Conservation (phyloP, 2,113 vertebrate genomes). For the Charina bottae region DNA sequence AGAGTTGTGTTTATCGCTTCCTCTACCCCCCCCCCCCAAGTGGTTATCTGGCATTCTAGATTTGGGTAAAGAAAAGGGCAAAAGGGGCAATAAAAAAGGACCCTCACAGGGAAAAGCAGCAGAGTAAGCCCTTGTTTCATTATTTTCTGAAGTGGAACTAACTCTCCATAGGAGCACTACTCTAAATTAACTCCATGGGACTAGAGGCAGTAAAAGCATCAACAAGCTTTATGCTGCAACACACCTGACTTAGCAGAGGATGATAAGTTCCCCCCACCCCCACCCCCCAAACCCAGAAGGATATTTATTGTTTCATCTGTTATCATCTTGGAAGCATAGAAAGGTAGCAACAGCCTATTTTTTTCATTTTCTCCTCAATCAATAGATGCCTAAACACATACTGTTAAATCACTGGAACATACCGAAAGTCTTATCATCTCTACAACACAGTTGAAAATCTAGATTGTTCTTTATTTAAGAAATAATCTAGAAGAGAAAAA, state of each 20-base stretch:
- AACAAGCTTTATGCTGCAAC: slow-evolving; percentile 42
- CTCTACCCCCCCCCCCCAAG: slow-evolving; percentile 77
- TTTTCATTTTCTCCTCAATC: background rate
- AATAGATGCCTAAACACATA: background rate
- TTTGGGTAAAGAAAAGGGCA: slow-evolving; percentile 67
- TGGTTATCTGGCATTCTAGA: slow-evolving; percentile 72
- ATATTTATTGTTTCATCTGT: background rate
- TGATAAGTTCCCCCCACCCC: background rate
- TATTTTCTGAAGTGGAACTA: slow-evolving; percentile 69
- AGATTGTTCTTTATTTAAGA: background rate
- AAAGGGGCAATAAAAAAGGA: slow-evolving; percentile 28
- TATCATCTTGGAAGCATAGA: slow-evolving; percentile 10
- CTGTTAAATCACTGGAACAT: background rate
- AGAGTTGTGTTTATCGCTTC: slow-evolving; percentile 53
- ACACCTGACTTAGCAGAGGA: slow-evolving; percentile 2
- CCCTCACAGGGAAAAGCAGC: background rate
- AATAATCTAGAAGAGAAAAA: no score
- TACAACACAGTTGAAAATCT: background rate
- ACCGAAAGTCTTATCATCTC: background rate
- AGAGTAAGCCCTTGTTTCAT: slow-evolving; percentile 56
- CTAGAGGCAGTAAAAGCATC: slow-evolving; percentile 49
- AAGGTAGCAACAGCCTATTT: background rate
- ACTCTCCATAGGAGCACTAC: slow-evolving; percentile 69
- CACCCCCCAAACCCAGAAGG: slow-evolving; percentile 1
- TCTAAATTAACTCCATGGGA: slow-evolving; percentile 58